A percentile compares a stretch with the other conserved stretches of the same genome.
phyloP scores from a whole-genome alignment of 2,113 vertebrate genomes.

The Hippocampus comes region DNA sequence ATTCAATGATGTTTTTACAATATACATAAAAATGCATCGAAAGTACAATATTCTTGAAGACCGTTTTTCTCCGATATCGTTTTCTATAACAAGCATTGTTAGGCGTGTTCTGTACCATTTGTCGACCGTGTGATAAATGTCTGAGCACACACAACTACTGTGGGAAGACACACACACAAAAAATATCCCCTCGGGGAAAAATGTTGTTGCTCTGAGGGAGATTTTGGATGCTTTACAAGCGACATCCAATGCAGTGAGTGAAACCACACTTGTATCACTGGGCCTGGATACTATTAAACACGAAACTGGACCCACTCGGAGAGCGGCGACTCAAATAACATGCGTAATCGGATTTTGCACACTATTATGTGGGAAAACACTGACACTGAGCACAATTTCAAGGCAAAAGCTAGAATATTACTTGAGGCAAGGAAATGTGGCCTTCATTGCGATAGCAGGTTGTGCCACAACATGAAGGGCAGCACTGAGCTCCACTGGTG shows the following conservation, averaged over 20 bases:
- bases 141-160: background rate
- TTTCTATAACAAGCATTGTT: background rate
- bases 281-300: background rate
- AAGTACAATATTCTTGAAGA: no score
- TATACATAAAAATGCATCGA: no score
- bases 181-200: background rate
- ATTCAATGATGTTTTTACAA: no score
- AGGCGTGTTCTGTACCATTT: background rate
- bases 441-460: no score
- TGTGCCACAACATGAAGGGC: no score
- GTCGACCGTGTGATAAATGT: background rate
- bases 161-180: constrained; percentile 6
- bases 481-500: no score
- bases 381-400: background rate
- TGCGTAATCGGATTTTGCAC: background rate
- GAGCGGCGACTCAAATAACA: background rate
- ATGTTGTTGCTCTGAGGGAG: constrained; percentile 25
- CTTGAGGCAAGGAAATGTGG: no score
- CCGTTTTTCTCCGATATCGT: background rate
- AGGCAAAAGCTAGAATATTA: background rate
- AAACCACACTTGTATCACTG: constrained; percentile 31
- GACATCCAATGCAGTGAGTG: constrained; percentile 1
- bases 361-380: background rate
- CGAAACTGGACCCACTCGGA: background rate
- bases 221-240: constrained; percentile 35